These are phyloP conservation scores for Zaprionus bogoriensis DNA, from an alignment of 2,888 invertebrate genomes.

Conservation along the genomic window DNA sequence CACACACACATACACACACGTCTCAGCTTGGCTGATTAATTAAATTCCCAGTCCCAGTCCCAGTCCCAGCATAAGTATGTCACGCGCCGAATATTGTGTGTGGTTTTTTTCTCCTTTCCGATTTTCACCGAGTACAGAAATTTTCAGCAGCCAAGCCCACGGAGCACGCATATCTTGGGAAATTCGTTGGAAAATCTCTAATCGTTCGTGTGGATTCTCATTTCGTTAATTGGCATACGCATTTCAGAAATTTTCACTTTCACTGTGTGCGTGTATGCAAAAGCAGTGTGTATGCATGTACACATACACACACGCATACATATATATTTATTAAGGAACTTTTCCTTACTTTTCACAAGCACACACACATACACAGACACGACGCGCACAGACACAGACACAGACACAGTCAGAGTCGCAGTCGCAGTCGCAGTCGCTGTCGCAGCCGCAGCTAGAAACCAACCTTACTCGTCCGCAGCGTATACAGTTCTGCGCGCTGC, in stretches of 20 bases:
- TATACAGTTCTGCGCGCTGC: constrained; percentile 81
- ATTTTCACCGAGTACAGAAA: constrained; percentile 50
- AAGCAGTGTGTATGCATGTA: constrained; percentile 30
- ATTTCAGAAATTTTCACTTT: constrained; percentile 75
- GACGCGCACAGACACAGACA: constrained; percentile 76
- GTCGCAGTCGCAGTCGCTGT: too few relatives aligned
- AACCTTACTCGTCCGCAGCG: constrained; percentile 83
- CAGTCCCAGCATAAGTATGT: constrained; percentile 31
- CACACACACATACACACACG: background rate
- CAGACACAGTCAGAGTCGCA: too few relatives aligned
- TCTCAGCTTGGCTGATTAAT: constrained; percentile 22
- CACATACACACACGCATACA: constrained; percentile 10
- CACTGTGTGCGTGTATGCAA: constrained; percentile 32
- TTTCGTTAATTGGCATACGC: constrained; percentile 57
- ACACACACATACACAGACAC: constrained; percentile 68
- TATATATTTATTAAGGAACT: constrained; percentile 51
- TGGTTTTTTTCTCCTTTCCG: constrained; percentile 27
- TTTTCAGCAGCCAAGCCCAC: constrained; percentile 2
- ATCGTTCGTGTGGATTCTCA: constrained; percentile 4
- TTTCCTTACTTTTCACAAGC: constrained; percentile 66
- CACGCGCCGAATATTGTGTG: constrained; percentile 47
- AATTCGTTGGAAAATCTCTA: background rate
- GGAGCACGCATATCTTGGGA: background rate
- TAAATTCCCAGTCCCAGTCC: constrained; percentile 42
- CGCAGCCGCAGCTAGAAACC: constrained; percentile 39